Conservation (phyloP, 2,888 invertebrate genomes). For the Tiphia femorata region DNA sequence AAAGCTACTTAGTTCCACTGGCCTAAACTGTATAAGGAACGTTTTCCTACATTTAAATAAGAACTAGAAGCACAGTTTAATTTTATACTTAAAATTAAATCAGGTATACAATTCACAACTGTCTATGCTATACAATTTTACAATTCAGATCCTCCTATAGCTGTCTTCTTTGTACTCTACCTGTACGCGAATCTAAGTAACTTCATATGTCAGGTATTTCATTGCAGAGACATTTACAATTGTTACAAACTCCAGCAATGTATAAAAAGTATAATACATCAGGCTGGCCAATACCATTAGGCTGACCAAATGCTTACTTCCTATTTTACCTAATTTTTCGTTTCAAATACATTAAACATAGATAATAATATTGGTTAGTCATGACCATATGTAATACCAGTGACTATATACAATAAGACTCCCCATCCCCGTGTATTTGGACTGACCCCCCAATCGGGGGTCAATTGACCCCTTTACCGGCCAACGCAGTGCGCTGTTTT, state of each 20-base stretch:
- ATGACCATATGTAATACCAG: background rate
- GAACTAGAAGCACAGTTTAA: slow-evolving; percentile 33
- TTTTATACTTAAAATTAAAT: slow-evolving; percentile 40
- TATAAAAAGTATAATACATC: slow-evolving; percentile 67
- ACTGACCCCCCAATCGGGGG: too few relatives aligned
- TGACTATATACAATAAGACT: too few relatives aligned
- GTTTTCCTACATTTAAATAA: slow-evolving; percentile 35
- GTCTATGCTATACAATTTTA: slow-evolving; percentile 60
- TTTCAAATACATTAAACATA: slow-evolving; percentile 16
- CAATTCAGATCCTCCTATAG: slow-evolving; percentile 49
- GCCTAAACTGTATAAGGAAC: slow-evolving; percentile 41
- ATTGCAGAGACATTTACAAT: slow-evolving; percentile 57
- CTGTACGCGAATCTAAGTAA: slow-evolving; percentile 52
- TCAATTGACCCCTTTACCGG: too few relatives aligned
- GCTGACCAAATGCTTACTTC: slow-evolving; percentile 43
- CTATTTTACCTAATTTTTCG: slow-evolving; percentile 33
- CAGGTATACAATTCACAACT: slow-evolving; percentile 49
- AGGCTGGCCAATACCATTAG: slow-evolving; percentile 57
- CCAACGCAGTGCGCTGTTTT: too few relatives aligned
- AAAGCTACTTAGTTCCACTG: slow-evolving; percentile 42
- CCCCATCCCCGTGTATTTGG: too few relatives aligned
- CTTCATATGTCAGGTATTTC: slow-evolving; percentile 54
- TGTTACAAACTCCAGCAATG: slow-evolving; percentile 58
- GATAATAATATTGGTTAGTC: slow-evolving; percentile 7
- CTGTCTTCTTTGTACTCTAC: slow-evolving; percentile 59